A percentile compares a stretch with the other conserved stretches of the same genome.
Evolutionary conservation across 1,140 invertebrate genomes (phyloP).

Genomic region (Subanguina moxae): DNA sequence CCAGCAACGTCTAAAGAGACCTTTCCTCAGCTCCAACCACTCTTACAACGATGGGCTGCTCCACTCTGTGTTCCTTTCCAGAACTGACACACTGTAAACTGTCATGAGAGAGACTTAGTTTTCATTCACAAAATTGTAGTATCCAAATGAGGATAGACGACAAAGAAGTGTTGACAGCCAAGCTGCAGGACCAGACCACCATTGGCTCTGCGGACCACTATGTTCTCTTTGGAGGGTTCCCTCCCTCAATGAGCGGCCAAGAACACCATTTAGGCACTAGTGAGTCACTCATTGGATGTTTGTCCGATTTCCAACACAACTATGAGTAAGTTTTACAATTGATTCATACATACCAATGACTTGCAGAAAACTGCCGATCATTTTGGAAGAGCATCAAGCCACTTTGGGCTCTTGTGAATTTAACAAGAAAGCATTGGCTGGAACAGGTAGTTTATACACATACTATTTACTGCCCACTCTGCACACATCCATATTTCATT

Average conservation of each 20-base stretch:
- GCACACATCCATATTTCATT: too few relatives aligned
- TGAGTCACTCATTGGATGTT: constrained; percentile 50
- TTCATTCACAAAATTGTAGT: constrained; percentile 11
- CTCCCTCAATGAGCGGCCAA: constrained; percentile 25
- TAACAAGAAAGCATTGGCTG: constrained; percentile 6
- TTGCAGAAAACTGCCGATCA: constrained; percentile 43
- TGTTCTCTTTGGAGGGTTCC: constrained; percentile 40
- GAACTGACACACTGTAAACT: constrained; percentile 42
- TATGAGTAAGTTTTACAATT: constrained; percentile 41
- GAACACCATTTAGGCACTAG: constrained; percentile 44
- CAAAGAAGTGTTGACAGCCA: constrained; percentile 42
- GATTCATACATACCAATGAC: neutral
- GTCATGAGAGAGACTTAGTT: neutral
- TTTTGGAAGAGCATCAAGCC: constrained; percentile 54
- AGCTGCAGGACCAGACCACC: constrained; percentile 42
- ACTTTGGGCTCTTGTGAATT: constrained; percentile 47
- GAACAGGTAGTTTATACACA: constrained; percentile 4
- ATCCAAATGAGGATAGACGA: constrained; percentile 52
- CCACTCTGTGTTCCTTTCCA: constrained; percentile 53
- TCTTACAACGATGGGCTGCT: constrained; percentile 52
- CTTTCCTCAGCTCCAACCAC: constrained; percentile 44
- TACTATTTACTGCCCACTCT: too few relatives aligned
- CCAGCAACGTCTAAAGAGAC: constrained; percentile 36
- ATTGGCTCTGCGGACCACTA: constrained; percentile 35
- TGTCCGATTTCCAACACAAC: constrained; percentile 55